A percentile compares a stretch with the other conserved stretches of the same genome.
phyloP scores from a whole-genome alignment of 1,140 invertebrate genomes.

The Halesus radiatus region DNA sequence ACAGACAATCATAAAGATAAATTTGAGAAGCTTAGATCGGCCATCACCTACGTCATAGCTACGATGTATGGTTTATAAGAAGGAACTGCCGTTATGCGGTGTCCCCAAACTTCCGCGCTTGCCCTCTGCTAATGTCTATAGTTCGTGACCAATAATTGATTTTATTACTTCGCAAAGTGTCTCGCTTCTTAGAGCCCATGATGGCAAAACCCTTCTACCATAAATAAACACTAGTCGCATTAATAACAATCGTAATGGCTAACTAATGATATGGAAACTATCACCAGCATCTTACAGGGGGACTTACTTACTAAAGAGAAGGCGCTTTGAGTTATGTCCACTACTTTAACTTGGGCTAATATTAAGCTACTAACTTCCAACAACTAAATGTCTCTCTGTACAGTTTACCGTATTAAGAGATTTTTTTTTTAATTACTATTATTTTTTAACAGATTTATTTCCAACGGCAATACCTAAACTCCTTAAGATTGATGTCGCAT shows the following conservation, averaged over 20 bases:
- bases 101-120: slow-evolving; percentile 20
- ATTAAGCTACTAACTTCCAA: not conserved
- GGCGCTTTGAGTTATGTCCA: not conserved
- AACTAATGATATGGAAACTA: slow-evolving; percentile 57
- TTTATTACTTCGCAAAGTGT: slow-evolving; percentile 58
- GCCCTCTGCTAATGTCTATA: slow-evolving; percentile 55
- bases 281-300: slow-evolving; percentile 48
- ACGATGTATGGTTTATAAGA: slow-evolving; percentile 34
- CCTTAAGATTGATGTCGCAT: too few species aligned
- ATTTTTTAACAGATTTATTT: too few species aligned
- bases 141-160: slow-evolving; percentile 58
- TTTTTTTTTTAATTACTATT: too few species aligned
- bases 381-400: too few species aligned
- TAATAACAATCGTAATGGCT: slow-evolving; percentile 55
- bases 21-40: slow-evolving; percentile 25
- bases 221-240: slow-evolving; percentile 56
- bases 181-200: slow-evolving; percentile 48
- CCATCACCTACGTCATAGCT: slow-evolving; percentile 17
- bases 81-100: slow-evolving; percentile 52
- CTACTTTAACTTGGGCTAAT: not conserved
- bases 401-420: too few species aligned
- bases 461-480: too few species aligned
- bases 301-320: not conserved
- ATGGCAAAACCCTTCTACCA: slow-evolving; percentile 42
- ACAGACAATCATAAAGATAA: not conserved